Evolutionary conservation across 2,113 vertebrate species (phyloP).

Genomic region (Caracal caracal): DNA sequence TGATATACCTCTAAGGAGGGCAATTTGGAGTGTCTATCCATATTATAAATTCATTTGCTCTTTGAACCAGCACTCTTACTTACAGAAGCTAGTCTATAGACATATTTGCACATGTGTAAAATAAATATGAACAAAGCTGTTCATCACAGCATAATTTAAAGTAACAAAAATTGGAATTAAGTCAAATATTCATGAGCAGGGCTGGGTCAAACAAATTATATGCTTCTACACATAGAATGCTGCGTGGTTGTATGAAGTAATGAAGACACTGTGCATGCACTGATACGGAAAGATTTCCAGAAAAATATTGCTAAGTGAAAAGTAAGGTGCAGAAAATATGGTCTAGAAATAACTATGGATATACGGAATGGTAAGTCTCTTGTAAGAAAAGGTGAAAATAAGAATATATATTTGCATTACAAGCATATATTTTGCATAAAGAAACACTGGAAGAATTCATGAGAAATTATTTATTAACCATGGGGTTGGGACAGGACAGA

Average conservation of each 20-base stretch:
- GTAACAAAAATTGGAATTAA: neutral
- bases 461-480: neutral
- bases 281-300: neutral
- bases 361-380: neutral
- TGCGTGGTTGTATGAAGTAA: neutral
- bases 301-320: neutral
- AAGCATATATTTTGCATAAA: neutral
- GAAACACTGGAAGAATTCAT: neutral
- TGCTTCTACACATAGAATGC: neutral
- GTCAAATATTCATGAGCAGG: neutral
- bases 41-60: neutral
- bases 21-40: neutral
- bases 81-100: constrained; percentile 2
- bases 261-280: neutral
- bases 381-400: neutral
- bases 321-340: neutral
- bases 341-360: neutral
- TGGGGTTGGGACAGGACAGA: neutral
- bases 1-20: neutral
- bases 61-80: neutral
- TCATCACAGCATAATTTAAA: neutral
- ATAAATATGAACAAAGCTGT: neutral
- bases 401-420: neutral
- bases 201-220: neutral
- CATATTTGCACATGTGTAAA: neutral